Evolutionary conservation across 2,113 vertebrate species (phyloP).

Genomic region (Rhea americana): DNA sequence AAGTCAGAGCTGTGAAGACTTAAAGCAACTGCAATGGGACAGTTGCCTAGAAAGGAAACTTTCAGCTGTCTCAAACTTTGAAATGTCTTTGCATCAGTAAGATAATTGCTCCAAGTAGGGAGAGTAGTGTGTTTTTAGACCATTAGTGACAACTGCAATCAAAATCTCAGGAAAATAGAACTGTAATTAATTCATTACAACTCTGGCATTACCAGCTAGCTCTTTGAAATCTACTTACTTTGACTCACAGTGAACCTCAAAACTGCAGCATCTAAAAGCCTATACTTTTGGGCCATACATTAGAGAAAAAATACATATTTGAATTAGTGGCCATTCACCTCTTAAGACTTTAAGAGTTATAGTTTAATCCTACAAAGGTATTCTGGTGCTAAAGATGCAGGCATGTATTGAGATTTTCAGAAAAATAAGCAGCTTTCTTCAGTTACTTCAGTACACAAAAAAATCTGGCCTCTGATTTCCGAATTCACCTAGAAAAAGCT

Average conservation of each 20-base stretch:
- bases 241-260: background rate
- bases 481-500: background rate
- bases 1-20: background rate
- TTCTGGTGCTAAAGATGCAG: background rate
- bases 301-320: fast-evolving
- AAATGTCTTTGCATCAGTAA: background rate
- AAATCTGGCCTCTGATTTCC: background rate
- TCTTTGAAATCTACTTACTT: background rate
- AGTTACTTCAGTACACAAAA: background rate
- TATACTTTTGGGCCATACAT: background rate
- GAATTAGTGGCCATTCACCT: background rate
- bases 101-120: background rate
- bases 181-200: background rate
- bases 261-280: background rate
- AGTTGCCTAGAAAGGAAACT: background rate
- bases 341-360: background rate
- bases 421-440: background rate
- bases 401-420: background rate
- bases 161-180: background rate
- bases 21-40: background rate
- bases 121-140: background rate
- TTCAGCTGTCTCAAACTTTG: fast-evolving
- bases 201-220: background rate
- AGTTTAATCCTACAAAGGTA: background rate
- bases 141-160: background rate